Base-by-base conservation (phyloP, 2,797 vertebrate species). In the Rallus crepitans region DNA sequence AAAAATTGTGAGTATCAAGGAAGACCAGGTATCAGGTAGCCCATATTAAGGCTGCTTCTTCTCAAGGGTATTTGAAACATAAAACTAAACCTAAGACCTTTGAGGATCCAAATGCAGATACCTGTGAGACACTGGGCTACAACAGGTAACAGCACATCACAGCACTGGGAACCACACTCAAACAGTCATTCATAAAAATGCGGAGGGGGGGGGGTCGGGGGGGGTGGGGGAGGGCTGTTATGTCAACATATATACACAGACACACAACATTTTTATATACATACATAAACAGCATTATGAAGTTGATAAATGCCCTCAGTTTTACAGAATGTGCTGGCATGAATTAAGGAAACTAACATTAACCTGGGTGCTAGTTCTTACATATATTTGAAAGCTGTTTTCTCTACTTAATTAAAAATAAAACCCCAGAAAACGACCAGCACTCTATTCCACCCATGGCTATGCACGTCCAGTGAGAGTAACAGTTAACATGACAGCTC, bases 401-500 rank as follows among this genome's bases (percentile, higher is more conserved):
- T 40, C 57, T 33, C 72, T 48, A 35, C 15, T 52, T 59, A 53
- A 53, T 16, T 28, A 50, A 50, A 50, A 52, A 52, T 30, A n/a
- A 69, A 30, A 72, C 48, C 48, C 47, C 12, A 50, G 48, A 50
- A 35, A 68, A 33, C 31, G 31, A 64, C 40, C 73, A 66, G 14
- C 11, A 5, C 47, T 81, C 19, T 42, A 10, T 60, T 79, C 59
- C 70, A 86, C 55, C 52, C 61, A 66, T 55, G 65, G 24, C 79
- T 59, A 7, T 6, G 21, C 28, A 42, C 8, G 2, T 50, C 82
- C 87, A 95, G 72, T 4, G 47, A 86, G 77, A 85, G 39, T 63
- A 82, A 56, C 8, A 80, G 65, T 63, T 76, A 68, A 84, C 50
- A 28, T n/a, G 70, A 77, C 25, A 73, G 85, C 6, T 94, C 80